phyloP scores from a whole-genome alignment of 1,140 invertebrate species.

The Bradynema listronoti region DNA sequence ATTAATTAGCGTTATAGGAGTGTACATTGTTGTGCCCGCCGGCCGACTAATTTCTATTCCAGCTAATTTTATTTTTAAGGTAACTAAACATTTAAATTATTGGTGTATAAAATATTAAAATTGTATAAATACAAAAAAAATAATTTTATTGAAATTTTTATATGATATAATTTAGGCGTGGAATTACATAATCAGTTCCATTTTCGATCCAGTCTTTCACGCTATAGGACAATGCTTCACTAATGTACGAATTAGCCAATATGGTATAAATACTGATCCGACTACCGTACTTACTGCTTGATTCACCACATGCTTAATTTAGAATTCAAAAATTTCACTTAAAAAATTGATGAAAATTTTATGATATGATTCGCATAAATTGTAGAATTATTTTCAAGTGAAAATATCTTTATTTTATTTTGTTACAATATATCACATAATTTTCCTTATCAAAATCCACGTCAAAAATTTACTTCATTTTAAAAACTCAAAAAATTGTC shows the following conservation, averaged over 20 bases:
- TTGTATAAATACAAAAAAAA: too few species aligned
- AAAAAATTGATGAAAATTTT: too few species aligned
- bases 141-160: too few species aligned
- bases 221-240: constrained; percentile 17
- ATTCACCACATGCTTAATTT: constrained; percentile 12
- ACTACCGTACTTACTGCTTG: constrained; percentile 25
- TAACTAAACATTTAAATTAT: constrained; percentile 25
- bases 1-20: constrained; percentile 21
- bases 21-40: constrained; percentile 23
- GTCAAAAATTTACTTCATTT: too few species aligned
- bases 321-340: too few species aligned
- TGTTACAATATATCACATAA: too few species aligned
- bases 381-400: too few species aligned
- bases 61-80: constrained; percentile 32
- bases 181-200: constrained; percentile 16
- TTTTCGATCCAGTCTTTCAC: constrained; percentile 29
- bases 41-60: constrained; percentile 30
- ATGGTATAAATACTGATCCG: constrained; percentile 30
- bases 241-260: constrained; percentile 18
- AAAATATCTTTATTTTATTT: too few species aligned
- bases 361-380: too few species aligned
- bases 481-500: too few species aligned
- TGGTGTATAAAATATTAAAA: constrained; percentile 18
- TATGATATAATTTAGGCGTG: too few species aligned
- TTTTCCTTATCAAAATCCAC: too few species aligned